These are phyloP conservation scores for Sapajus apella DNA, from an alignment of 2,113 vertebrate genomes.

Conservation along the genomic window DNA sequence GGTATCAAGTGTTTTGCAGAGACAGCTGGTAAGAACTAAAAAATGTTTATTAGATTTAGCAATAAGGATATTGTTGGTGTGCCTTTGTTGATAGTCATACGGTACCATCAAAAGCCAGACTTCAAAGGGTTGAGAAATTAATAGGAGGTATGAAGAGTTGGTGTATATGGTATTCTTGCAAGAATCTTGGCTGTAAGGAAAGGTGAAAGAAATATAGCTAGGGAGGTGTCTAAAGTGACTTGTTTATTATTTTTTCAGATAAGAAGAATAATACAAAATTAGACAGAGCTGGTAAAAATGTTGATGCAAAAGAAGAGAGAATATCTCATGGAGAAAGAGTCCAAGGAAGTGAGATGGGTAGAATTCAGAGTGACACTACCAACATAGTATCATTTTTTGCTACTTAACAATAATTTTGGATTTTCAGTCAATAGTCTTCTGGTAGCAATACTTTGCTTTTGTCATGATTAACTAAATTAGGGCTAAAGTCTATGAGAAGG, in stretches of 20 bases:
- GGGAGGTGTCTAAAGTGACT: neutral
- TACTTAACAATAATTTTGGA: slow-evolving; percentile 12
- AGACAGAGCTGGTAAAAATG: neutral
- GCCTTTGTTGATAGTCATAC: neutral
- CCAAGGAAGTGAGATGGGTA: neutral
- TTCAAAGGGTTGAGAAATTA: neutral
- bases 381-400: neutral
- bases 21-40: neutral
- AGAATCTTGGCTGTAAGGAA: neutral
- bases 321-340: neutral
- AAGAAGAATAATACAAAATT: neutral
- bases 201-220: neutral
- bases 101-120: neutral
- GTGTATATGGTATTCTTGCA: neutral
- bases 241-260: neutral
- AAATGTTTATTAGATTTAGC: neutral
- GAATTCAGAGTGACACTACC: neutral
- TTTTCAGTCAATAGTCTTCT: neutral
- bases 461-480: neutral
- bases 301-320: neutral
- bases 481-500: neutral
- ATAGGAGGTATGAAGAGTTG: neutral
- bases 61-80: neutral
- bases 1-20: neutral
- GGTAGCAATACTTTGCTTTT: neutral